Evolutionary conservation across 2,888 invertebrate genomes (phyloP), one percentile per base, ranked within the genome.

Genomic region (Elysia crispata): DNA sequence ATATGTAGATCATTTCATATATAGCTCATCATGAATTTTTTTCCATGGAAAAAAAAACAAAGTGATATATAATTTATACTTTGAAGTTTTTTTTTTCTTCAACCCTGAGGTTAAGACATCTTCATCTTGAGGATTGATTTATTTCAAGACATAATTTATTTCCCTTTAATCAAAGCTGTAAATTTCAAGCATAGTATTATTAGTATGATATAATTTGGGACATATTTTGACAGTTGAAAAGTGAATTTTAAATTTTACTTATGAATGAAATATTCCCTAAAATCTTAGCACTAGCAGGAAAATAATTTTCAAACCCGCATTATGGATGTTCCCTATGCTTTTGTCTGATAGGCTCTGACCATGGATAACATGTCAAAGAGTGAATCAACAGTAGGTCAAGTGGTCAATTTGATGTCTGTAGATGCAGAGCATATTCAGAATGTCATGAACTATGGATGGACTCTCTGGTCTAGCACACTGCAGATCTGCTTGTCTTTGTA

Each of bases 401-500:
- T 92, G 41, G 91, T 92, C 69, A 92, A 92, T 84, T 85, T 92
- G 83, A 92, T 92, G 91, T 90, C 91, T 0, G 91, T 92, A 30
- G 92, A 92, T 81, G 89, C 90, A 23, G 89, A 91, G 83, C 85
- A 90, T 23, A 81, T 92, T 0, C 87, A 89, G 75, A 88, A 89
- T 69, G 82, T 88, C 5, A 83, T 85, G n/a, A 86, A 86, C 6
- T 92, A 88, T 72, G 69, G 89, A 74, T 89, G 88, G 86, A 85
- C 86, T 1, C 28, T 88, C 3, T 90, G 90, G 90, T 90, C 90
- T 1, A 86, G 91, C 54, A 97, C 97, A 0, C 92, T 97, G 25
- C 97, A 98, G 93, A 98, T 98, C 84, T 94, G 94, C 1, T 92
- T 97, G 28, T 95, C 97, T 0, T 92, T 98, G 50, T 96, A 95